Evolutionary conservation across 2,888 invertebrate genomes (phyloP).

Genomic region (Helicoverpa assulta): DNA sequence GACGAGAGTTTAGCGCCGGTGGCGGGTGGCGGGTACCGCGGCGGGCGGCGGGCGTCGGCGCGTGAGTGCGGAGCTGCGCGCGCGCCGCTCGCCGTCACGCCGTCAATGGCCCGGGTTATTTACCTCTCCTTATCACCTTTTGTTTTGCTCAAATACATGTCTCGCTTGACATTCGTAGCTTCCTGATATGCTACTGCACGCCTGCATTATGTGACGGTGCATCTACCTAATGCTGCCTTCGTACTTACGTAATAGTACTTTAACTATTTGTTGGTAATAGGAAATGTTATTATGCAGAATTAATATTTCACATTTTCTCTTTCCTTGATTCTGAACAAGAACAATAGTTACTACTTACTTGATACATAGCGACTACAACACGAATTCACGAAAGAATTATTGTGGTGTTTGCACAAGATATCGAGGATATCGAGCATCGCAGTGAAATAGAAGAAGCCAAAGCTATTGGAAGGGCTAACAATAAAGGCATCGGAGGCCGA

Average conservation of each 20-base stretch:
- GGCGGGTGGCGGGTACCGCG: slow-evolving; percentile 62
- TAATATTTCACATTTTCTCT: not conserved
- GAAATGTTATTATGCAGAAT: not conserved
- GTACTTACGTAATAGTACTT: slow-evolving; percentile 5
- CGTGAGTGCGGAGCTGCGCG: slow-evolving; percentile 63
- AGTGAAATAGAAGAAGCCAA: slow-evolving; percentile 86
- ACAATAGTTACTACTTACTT: slow-evolving; percentile 16
- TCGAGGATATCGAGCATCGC: slow-evolving; percentile 78
- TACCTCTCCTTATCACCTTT: slow-evolving; percentile 90
- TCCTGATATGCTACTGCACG: slow-evolving; percentile 70
- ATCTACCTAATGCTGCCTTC: slow-evolving; percentile 10
- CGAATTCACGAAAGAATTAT: slow-evolving; percentile 61
- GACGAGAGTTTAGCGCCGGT: slow-evolving; percentile 67
- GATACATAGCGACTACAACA: slow-evolving; percentile 41
- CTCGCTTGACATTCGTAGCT: slow-evolving; percentile 74
- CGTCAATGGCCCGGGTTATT: slow-evolving; percentile 89
- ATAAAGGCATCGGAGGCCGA: slow-evolving; percentile 87
- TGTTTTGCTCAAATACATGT: slow-evolving; percentile 88
- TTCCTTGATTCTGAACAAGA: slow-evolving; percentile 20
- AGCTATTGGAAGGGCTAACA: slow-evolving; percentile 84
- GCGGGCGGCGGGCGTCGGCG: slow-evolving; percentile 45
- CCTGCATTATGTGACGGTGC: slow-evolving; percentile 35
- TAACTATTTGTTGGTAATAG: too few species aligned
- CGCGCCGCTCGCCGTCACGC: slow-evolving; percentile 74
- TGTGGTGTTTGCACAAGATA: slow-evolving; percentile 80